These are phyloP conservation scores for Chlorospingus flavigularis DNA, from an alignment of 2,797 vertebrate genomes.

Conservation along the genomic window DNA sequence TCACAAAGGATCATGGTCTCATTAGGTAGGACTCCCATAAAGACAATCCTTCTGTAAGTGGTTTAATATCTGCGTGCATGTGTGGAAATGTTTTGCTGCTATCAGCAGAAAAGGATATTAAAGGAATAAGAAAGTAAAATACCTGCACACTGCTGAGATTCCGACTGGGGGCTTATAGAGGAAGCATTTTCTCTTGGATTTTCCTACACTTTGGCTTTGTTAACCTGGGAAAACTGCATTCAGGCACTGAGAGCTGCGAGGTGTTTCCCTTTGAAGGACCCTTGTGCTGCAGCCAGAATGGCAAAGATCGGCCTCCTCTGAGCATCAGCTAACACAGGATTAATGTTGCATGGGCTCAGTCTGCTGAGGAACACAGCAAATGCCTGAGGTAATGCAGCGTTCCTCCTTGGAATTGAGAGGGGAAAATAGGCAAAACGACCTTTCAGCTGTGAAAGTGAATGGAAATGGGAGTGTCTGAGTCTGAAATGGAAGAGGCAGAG, in stretches of 20 bases:
- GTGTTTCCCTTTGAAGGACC: neutral
- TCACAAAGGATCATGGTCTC: neutral
- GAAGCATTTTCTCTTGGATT: neutral
- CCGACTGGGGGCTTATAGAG: neutral
- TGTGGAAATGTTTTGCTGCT: neutral
- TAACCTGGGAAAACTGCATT: neutral
- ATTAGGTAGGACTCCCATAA: slow-evolving; percentile 10
- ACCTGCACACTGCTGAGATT: neutral
- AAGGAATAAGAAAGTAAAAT: neutral
- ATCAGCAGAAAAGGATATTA: neutral
- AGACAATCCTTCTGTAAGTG: neutral
- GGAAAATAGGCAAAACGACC: slow-evolving; percentile 22
- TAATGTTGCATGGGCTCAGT: slow-evolving; percentile 70
- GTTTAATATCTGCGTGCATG: neutral
- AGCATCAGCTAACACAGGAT: slow-evolving; percentile 33
- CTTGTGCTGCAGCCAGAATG: neutral
- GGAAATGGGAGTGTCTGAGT: neutral
- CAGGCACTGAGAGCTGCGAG: neutral
- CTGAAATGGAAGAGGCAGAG: neutral
- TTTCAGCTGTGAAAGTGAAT: slow-evolving; percentile 61
- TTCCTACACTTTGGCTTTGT: neutral
- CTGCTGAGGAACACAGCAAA: slow-evolving; percentile 60
- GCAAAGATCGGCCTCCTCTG: neutral
- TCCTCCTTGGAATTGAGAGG: neutral
- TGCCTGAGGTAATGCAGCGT: slow-evolving; percentile 61